Evolutionary conservation across 2,113 vertebrate species (phyloP), one percentile per base, ranked within the genome.

Genomic region (Strix aluco): DNA sequence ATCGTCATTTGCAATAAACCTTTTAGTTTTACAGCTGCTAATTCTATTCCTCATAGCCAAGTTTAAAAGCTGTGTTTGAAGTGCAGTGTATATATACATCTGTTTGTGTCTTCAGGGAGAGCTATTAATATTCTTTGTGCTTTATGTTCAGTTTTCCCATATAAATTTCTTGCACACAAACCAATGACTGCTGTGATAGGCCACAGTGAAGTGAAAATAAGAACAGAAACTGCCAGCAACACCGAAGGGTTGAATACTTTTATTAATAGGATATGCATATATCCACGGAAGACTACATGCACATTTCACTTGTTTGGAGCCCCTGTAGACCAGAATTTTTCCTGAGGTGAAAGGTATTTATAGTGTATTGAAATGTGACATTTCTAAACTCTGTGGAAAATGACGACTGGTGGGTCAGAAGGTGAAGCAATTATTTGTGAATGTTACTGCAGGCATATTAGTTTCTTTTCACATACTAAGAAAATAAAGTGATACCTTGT

Each of bases 381-480:
- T 94, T 94, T 92, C 73, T 85, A 54, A 95, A 83, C 88, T 57
- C 88, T 87, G 42, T 95, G 73, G 77, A 95, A 96, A 94, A 94
- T 87, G 46, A 89, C 67, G 73, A 58, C 69, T 80, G 65, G 65
- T 21, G 40, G 65, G 65, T 96, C 89, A 85, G 88, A 80, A 96
- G 78, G 87, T 92, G 86, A 96, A 94, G 81, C 73, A 87, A 91
- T 97, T 95, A 92, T 85, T 90, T 81, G 74, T 82, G 74, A 91
- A 72, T 77, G 58, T 89, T 94, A 89, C 89, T 92, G 73, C 81
- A 77, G 77, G 91, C 73, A 2, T 93, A 59, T 94, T 88, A 44
- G 75, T 83, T 96, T 86, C 71, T 67, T 86, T 93, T 90, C 58
- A 83, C 38, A 17, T 81, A 58, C 70, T 42, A 21, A 74, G 67